A percentile compares a stretch with the other conserved stretches of the same genome.
Conservation (phyloP, 2,888 invertebrate genomes). For the Sturmia bella region DNA sequence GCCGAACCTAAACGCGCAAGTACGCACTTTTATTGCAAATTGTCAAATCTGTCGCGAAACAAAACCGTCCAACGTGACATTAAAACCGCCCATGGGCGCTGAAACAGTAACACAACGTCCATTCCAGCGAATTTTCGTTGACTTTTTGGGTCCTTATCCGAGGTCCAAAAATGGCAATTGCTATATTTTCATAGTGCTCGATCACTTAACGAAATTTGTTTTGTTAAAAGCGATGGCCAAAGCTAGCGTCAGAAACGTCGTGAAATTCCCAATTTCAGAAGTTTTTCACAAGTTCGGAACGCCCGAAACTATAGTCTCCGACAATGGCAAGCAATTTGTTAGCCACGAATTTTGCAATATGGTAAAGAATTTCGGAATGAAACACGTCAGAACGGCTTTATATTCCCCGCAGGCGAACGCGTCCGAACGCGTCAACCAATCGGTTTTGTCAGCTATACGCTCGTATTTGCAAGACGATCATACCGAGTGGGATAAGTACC, state of each 20-base stretch:
- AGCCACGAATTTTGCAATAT: background rate
- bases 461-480: background rate
- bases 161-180: too few relatives aligned
- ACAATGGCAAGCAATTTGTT: too few relatives aligned
- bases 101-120: too few relatives aligned
- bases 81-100: slow-evolving; percentile 55
- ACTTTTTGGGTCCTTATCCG: too few relatives aligned
- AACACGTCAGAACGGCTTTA: background rate
- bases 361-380: background rate
- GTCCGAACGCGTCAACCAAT: too few relatives aligned
- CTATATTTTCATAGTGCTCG: too few relatives aligned
- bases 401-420: background rate
- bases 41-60: slow-evolving; percentile 25
- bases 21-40: background rate
- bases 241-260: slow-evolving; percentile 40
- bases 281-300: too few relatives aligned
- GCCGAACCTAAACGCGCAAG: slow-evolving; percentile 29
- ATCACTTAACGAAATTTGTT: too few relatives aligned
- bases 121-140: too few relatives aligned
- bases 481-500: background rate
- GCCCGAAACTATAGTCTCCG: too few relatives aligned
- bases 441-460: background rate
- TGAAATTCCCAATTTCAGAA: background rate
- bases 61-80: slow-evolving; percentile 31
- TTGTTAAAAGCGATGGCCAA: background rate